Conservation (phyloP, 2,113 vertebrate genomes). For the Myrmophylax atrothorax region DNA sequence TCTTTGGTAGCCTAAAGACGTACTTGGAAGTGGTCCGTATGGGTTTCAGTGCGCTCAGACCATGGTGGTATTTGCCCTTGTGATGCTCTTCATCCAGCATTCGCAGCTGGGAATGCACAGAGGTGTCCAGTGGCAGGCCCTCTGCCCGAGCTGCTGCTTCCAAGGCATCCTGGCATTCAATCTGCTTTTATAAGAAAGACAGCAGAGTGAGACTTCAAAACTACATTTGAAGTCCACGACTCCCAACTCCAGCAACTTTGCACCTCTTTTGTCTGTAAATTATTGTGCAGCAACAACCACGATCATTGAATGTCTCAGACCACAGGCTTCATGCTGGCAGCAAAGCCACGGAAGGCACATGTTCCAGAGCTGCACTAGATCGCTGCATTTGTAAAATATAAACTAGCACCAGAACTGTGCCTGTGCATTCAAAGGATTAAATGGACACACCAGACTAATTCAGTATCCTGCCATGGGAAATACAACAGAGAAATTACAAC, state of each 20-base stretch:
- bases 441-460: neutral
- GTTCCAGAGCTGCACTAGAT: neutral
- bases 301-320: neutral
- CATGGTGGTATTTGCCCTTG: conserved; percentile 84
- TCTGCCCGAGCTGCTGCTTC: conserved; percentile 87
- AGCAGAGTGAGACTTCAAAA: conserved; percentile 17
- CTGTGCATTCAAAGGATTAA: neutral
- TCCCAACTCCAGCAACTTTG: neutral
- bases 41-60: conserved; percentile 81
- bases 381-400: neutral
- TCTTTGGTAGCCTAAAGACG: conserved; percentile 38
- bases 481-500: neutral
- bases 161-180: conserved; percentile 84
- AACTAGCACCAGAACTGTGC: neutral
- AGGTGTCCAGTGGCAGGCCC: conserved; percentile 83
- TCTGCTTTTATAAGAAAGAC: conserved; percentile 43
- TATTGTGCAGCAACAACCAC: neutral
- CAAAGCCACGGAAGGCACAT: neutral
- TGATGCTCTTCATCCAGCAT: conserved; percentile 80
- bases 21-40: conserved; percentile 88
- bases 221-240: neutral
- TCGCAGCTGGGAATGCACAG: conserved; percentile 76
- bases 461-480: neutral
- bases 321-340: neutral
- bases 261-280: neutral